Conservation (phyloP, 2,113 vertebrate genomes). For the Henicopernis longicauda region DNA sequence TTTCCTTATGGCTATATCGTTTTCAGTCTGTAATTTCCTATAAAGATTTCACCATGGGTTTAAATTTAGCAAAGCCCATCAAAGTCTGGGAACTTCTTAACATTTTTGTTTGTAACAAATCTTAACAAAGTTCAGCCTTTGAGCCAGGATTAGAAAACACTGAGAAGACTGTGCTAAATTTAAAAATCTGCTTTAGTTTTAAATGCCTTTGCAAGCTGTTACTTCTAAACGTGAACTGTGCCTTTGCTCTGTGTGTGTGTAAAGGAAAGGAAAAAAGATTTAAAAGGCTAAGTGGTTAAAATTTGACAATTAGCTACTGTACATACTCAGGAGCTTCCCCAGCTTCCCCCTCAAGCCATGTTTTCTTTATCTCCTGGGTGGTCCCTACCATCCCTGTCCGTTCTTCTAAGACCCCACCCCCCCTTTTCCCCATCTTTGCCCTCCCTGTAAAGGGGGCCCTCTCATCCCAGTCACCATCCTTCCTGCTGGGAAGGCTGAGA, state of each 20-base stretch:
- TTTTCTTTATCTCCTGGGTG: constrained; percentile 53
- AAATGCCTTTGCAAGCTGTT: constrained; percentile 19
- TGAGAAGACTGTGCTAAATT: constrained; percentile 30
- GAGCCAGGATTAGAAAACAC: constrained; percentile 22
- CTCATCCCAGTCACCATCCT: neutral
- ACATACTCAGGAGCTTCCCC: constrained; percentile 1
- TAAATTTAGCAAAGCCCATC: constrained; percentile 33
- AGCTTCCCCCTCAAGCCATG: neutral
- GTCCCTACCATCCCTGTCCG: neutral
- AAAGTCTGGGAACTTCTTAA: constrained; percentile 27
- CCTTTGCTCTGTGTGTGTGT: neutral
- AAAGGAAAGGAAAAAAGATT: neutral
- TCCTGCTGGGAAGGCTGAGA: neutral
- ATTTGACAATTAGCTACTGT: constrained; percentile 48
- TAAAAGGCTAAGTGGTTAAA: constrained; percentile 28
- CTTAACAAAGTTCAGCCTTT: constrained; percentile 28
- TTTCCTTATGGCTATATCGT: neutral
- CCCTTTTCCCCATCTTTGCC: neutral
- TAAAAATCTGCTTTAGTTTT: constrained; percentile 19
- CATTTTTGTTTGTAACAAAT: constrained; percentile 27
- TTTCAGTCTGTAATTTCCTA: constrained; percentile 24
- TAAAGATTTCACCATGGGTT: constrained; percentile 9
- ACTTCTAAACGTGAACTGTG: neutral
- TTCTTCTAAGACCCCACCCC: neutral
- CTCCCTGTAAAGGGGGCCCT: neutral